Percentiles rank a stretch among this genome's conserved stretches.
These are phyloP conservation scores for Craniophora ligustri DNA, from an alignment of 2,888 invertebrate genomes.

Conservation along the genomic window DNA sequence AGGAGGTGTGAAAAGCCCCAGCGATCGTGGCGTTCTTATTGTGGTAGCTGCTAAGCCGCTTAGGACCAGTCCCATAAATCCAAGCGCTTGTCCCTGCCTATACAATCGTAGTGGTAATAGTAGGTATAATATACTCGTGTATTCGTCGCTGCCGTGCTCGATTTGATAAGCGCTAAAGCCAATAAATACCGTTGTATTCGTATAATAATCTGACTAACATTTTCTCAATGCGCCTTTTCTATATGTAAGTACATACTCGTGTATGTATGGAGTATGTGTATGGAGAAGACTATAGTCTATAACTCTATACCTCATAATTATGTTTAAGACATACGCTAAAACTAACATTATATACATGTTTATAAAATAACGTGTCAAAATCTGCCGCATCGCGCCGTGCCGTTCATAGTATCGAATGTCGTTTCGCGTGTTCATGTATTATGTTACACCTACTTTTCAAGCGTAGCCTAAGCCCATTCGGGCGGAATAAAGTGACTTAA, in stretches of 20 bases:
- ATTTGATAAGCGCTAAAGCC: constrained; percentile 44
- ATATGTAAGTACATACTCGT: constrained; percentile 8
- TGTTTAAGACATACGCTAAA: constrained; percentile 12
- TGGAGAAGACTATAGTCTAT: not conserved
- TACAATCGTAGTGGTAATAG: constrained; percentile 37
- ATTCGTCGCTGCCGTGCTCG: constrained; percentile 29
- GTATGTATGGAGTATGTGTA: too few species aligned
- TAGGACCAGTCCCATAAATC: constrained; percentile 80
- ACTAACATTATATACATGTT: constrained; percentile 21
- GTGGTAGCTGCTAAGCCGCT: constrained; percentile 81
- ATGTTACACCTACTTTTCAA: constrained; percentile 71
- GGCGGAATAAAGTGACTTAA: constrained; percentile 77
- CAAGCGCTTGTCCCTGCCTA: constrained; percentile 49
- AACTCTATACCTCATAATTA: constrained; percentile 2
- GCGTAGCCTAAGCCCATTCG: constrained; percentile 66
- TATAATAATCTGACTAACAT: constrained; percentile 35
- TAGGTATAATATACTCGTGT: constrained; percentile 25
- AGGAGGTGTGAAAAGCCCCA: constrained; percentile 86
- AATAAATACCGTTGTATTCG: constrained; percentile 31
- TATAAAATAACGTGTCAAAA: constrained; percentile 61
- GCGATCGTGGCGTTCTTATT: constrained; percentile 76
- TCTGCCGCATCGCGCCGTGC: constrained; percentile 62
- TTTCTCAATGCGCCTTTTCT: constrained; percentile 30
- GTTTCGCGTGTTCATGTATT: constrained; percentile 75
- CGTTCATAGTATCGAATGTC: constrained; percentile 74